These are phyloP conservation scores for Tribolium castaneum DNA, from an alignment of 1,140 invertebrate genomes.

Conservation along the genomic window DNA sequence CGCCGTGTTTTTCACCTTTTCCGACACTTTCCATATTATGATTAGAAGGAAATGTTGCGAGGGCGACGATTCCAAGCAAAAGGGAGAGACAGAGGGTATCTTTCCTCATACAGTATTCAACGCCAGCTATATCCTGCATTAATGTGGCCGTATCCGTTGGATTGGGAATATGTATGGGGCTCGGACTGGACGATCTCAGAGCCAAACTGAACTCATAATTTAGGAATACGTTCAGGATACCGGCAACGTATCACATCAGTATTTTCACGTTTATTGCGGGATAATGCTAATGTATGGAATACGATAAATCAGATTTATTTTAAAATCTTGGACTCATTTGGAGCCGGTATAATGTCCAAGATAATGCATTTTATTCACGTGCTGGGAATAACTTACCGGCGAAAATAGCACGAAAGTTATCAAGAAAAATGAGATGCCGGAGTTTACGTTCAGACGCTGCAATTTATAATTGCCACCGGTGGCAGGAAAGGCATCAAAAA, in stretches of 20 bases:
- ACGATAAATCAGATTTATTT: conserved; percentile 37
- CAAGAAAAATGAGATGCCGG: background rate
- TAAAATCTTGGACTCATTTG: conserved; percentile 35
- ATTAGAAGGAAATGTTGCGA: conserved; percentile 26
- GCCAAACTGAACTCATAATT: conserved; percentile 43
- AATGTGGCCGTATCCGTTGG: conserved; percentile 42
- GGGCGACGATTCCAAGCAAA: conserved; percentile 14
- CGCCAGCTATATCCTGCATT: conserved; percentile 42
- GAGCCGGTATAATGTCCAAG: conserved; percentile 22
- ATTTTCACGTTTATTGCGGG: conserved; percentile 38
- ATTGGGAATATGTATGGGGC: conserved; percentile 48
- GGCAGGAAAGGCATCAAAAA: too few relatives aligned
- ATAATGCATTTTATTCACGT: conserved; percentile 34
- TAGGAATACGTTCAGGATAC: conserved; percentile 44
- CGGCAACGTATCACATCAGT: conserved; percentile 37
- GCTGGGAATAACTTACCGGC: background rate
- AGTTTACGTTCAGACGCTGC: background rate
- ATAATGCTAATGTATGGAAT: conserved; percentile 36
- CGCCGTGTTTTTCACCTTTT: conserved; percentile 20
- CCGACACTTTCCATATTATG: conserved; percentile 37
- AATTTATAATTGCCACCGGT: too few relatives aligned
- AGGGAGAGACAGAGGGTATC: conserved; percentile 31
- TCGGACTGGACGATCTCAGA: conserved; percentile 37
- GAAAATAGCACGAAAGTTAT: conserved; percentile 7
- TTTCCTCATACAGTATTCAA: conserved; percentile 48